Conservation (phyloP, 2,113 vertebrate species). For the Pachypanchax playfairii region DNA sequence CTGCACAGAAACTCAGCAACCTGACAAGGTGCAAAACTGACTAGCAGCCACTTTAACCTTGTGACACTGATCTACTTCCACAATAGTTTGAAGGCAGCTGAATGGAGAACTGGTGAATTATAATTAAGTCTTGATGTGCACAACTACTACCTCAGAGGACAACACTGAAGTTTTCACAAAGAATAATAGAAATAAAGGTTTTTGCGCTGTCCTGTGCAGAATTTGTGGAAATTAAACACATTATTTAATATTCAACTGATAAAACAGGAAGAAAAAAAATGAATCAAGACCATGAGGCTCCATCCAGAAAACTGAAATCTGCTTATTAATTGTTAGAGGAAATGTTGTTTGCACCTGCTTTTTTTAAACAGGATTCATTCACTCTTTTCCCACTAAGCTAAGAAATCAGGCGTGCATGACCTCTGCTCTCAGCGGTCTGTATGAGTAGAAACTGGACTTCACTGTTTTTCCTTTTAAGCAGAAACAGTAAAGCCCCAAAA, state of each 20-base stretch:
- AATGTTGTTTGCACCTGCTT: not conserved
- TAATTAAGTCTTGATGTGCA: too few species aligned
- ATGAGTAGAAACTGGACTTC: slow-evolving; percentile 36
- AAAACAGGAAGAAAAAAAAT: not conserved
- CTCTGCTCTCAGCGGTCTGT: slow-evolving; percentile 40
- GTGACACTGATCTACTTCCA: too few species aligned
- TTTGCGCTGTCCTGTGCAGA: too few species aligned
- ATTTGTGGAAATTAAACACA: not conserved
- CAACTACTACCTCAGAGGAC: too few species aligned
- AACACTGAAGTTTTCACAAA: too few species aligned
- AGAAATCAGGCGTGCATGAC: slow-evolving; percentile 54
- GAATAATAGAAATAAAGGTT: too few species aligned
- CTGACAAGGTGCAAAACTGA: too few species aligned
- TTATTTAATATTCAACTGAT: not conserved
- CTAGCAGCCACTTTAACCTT: too few species aligned
- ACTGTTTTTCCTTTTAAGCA: slow-evolving; percentile 58
- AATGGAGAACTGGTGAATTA: too few species aligned
- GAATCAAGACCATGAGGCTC: not conserved
- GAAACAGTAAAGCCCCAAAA: slow-evolving; percentile 36
- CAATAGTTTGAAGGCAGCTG: too few species aligned
- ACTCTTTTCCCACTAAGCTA: slow-evolving; percentile 33
- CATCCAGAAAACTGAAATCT: not conserved
- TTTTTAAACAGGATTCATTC: slow-evolving; percentile 4
- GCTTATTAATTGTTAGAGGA: not conserved
- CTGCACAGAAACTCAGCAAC: too few species aligned